Base-by-base conservation (phyloP, 2,797 vertebrate species). In the Gastrophryne carolinensis region DNA sequence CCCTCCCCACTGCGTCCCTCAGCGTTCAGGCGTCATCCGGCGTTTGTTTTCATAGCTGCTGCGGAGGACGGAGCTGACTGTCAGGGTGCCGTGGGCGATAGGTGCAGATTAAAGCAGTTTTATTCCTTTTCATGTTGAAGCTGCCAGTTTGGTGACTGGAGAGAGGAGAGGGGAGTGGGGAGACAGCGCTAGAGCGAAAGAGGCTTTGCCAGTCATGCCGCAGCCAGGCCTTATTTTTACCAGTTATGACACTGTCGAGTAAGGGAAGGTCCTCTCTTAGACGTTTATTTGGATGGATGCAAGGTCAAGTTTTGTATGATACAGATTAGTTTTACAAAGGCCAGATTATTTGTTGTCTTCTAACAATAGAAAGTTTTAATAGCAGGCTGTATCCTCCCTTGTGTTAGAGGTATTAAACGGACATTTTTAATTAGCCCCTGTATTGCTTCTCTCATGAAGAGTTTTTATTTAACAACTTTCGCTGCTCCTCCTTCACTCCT, bases 81-180 rank as follows among this genome's bases (percentile, higher is more conserved):
- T 92, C 93, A 94, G 93, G 88, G 91, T 89, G 93, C 93, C 92
- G 86, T 92, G 89, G 93, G 93, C 92, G 86, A 92, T 89, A 92
- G 90, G 89, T 82, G 80, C 90, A 95, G 93, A 95, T 95, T 94
- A 95, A 95, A 95, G 93, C 91, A 90, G 82, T 91, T 87, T 91
- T 93, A 95, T 95, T 95, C 93, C 92, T 95, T 95, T 95, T 94
- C 93, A 94, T 93, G 93, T 93, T 91, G 92, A 87, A 54, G 89
- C 88, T 92, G 90, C 87, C 87, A 90, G 90, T 90, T 92, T 91
- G 87, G 89, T 91, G 90, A 90, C 90, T 91, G 86, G 89, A 84
- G 68, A 39, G 74, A 64, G 50, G 39, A 37, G 64, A 39, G 39
- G 15, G 12, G 47, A 26, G 67, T 44, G 32, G 54, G 62, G 41